Base-by-base conservation (phyloP, 2,888 invertebrate species). In the Gasteruption jaculator region DNA sequence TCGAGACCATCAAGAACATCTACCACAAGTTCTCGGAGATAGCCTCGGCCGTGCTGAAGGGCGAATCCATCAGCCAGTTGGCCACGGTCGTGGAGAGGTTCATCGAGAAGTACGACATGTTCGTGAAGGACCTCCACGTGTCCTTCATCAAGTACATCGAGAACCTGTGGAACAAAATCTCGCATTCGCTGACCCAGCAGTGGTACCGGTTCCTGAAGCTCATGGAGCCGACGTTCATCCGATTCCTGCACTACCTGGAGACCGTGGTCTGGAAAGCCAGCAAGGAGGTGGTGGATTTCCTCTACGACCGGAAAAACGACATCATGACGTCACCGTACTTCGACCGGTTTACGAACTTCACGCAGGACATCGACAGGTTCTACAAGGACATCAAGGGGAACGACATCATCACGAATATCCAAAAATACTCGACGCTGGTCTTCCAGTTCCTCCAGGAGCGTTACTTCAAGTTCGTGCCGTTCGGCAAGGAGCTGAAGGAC, bases 301-400 rank as follows among this genome's bases (percentile, higher is more conserved):
- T 91, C 53, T 87, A 90, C 55, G 82, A 85, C 43, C 79, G 87
- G 3, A 83, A 84, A 33, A 85, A 83, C 46, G 89, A 90, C 61
- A 70, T 91, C 46, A 82, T 88, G 1, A 83, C 83, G 36, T 86
- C 87, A 1, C 85, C 86, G 0, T 90, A 89, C 57, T 91, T 88
- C 61, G 83, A 83, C 52, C 83, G 85, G 55, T 83, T 90, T 8
- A 79, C 86, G 2, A 83, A 86, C 43, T 82, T 91, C 53, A 85
- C 87, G 0, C 85, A 86, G 53, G 88, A 91, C 61, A 73, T 90
- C 49, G 90, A 91, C 60, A 73, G 70, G 68, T 74, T 91, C 34
- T 90, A 89, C 65, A 81, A 82, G 41, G 90, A 91, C 56, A 76
- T 91, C 5, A 78, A 81, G 35, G 80, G 81, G 41, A 85, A 90